These are phyloP conservation scores for Gymnocypris eckloni DNA, from an alignment of 2,797 vertebrate genomes.

Conservation along the genomic window DNA sequence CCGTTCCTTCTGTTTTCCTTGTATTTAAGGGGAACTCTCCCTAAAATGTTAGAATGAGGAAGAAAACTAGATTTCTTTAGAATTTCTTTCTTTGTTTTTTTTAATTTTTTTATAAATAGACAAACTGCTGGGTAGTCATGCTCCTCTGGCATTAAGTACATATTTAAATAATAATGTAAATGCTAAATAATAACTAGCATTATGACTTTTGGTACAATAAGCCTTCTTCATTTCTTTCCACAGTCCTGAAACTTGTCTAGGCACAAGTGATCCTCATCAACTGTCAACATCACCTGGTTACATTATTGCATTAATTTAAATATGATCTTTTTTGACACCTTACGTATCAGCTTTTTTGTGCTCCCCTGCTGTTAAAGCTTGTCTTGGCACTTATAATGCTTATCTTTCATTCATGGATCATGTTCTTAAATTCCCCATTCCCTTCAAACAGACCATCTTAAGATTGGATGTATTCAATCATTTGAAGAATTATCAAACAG, in stretches of 20 bases:
- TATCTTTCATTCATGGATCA: neutral
- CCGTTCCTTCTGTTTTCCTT: too few relatives aligned
- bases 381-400: conserved; percentile 3
- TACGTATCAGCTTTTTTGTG: neutral
- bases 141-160: neutral
- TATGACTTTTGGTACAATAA: neutral
- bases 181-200: neutral
- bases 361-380: conserved; percentile 2
- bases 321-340: neutral
- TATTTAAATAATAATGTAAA: neutral
- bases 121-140: neutral
- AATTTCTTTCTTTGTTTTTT: too few relatives aligned
- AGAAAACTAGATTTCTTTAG: too few relatives aligned
- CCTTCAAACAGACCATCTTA: conserved; percentile 5
- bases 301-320: conserved; percentile 46
- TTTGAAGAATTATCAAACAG: neutral
- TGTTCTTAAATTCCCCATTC: neutral
- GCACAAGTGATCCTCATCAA: neutral
- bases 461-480: neutral
- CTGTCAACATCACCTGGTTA: neutral
- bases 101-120: too few relatives aligned
- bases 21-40: too few relatives aligned
- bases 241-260: neutral
- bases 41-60: too few relatives aligned
- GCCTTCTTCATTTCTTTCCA: neutral